These are phyloP conservation scores for Vanessa atalanta DNA, from an alignment of 1,140 invertebrate genomes.

Conservation along the genomic window DNA sequence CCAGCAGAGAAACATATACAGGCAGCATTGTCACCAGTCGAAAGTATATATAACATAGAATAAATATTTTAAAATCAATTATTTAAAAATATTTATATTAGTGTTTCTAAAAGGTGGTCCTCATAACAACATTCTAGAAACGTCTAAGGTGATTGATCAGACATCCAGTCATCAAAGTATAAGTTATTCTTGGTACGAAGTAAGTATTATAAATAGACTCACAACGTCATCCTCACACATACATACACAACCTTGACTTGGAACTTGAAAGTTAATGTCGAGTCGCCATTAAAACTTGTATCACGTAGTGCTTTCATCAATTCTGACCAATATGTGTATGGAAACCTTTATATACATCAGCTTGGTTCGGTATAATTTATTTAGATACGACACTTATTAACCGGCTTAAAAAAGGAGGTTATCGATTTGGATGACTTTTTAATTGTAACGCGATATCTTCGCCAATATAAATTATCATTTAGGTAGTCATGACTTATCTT, in stretches of 20 bases:
- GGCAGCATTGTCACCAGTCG: too few species aligned
- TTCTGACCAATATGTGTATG: conserved; percentile 41
- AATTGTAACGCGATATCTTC: too few species aligned
- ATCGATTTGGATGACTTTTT: background rate
- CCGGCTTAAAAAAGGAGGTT: background rate
- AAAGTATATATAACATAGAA: too few species aligned
- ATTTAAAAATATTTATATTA: too few species aligned
- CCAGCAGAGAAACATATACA: too few species aligned
- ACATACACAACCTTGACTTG: conserved; percentile 17
- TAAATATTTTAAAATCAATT: too few species aligned
- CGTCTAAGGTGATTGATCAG: too few species aligned
- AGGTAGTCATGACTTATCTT: too few species aligned
- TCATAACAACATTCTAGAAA: too few species aligned
- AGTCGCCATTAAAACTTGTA: conserved; percentile 38
- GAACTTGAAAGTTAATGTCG: conserved; percentile 47
- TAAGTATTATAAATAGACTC: conserved; percentile 6
- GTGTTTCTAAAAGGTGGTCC: too few species aligned
- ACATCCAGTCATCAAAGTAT: background rate
- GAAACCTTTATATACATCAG: background rate
- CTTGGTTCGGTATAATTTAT: too few species aligned
- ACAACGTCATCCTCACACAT: conserved; percentile 4
- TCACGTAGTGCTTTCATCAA: conserved; percentile 59
- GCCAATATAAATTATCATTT: too few species aligned
- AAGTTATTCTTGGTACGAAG: background rate
- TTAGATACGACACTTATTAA: background rate